phyloP scores from a whole-genome alignment of 1,140 invertebrate genomes.

The Belonocnema kinseyi region DNA sequence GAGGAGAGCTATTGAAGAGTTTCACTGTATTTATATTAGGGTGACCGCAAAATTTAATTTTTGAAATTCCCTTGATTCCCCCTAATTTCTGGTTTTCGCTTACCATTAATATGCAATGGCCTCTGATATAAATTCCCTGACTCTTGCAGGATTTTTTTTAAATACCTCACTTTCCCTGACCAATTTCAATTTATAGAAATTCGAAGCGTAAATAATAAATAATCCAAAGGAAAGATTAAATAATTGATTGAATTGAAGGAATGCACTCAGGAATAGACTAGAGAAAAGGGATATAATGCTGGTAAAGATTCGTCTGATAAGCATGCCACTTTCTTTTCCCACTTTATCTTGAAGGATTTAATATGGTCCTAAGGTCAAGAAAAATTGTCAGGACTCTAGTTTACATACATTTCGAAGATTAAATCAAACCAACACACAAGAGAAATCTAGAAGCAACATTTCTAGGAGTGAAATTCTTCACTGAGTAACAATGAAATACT shows the following conservation, averaged over 20 bases:
- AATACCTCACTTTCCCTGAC: no score
- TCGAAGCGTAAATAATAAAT: neutral
- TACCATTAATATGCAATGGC: no score
- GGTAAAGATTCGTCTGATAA: constrained; percentile 22
- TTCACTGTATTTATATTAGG: no score
- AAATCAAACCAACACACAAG: constrained; percentile 3
- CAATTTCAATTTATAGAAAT: no score
- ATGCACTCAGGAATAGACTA: neutral
- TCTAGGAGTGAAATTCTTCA: neutral
- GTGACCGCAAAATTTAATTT: no score
- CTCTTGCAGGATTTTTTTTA: no score
- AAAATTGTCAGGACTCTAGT: constrained; percentile 1
- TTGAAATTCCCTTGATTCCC: no score
- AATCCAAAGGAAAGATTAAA: neutral
- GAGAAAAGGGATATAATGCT: neutral
- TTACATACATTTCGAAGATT: constrained; percentile 19
- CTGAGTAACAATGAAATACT: constrained; percentile 25
- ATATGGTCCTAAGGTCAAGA: neutral
- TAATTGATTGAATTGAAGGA: constrained; percentile 9
- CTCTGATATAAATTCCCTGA: no score
- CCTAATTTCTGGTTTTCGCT: no score
- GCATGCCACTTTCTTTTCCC: constrained; percentile 5
- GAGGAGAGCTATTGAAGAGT: no score
- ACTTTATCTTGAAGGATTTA: constrained; percentile 14
- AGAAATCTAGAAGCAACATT: neutral